A percentile compares a stretch with the other conserved stretches of the same genome.
Conservation (phyloP, 2,113 vertebrate species). For the Protobothrops mucrosquamatus region DNA sequence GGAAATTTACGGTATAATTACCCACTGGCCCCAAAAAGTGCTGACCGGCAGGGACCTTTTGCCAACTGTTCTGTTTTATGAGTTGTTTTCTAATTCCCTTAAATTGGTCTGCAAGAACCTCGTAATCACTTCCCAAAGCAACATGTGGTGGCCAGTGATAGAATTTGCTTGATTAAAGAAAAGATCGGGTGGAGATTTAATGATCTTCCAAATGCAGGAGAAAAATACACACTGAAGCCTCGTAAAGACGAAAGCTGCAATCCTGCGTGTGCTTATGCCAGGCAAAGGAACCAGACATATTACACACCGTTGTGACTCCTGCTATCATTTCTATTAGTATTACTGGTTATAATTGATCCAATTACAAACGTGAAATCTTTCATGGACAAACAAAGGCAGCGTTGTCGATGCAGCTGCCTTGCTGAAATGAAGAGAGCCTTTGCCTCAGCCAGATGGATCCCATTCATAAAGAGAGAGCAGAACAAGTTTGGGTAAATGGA, state of each 20-base stretch:
- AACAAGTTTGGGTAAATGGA: too few relatives aligned
- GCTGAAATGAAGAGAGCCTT: too few relatives aligned
- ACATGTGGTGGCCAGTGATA: background rate
- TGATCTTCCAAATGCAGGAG: background rate
- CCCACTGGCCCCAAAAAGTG: background rate
- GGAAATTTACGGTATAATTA: constrained; percentile 24
- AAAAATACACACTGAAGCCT: background rate
- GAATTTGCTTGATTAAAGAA: background rate
- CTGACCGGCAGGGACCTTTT: constrained; percentile 31
- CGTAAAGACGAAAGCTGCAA: background rate
- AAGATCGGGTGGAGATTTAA: background rate
- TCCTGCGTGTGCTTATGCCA: background rate
- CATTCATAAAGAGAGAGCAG: too few relatives aligned
- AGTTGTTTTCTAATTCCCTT: constrained; percentile 34
- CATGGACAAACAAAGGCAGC: background rate
- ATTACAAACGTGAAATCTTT: background rate
- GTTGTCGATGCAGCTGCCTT: too few relatives aligned
- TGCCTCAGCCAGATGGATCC: too few relatives aligned
- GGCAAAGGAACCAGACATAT: background rate
- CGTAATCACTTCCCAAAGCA: constrained; percentile 22
- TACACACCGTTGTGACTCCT: background rate
- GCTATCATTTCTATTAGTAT: background rate
- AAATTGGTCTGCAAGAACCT: constrained; percentile 32
- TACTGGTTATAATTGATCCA: background rate
- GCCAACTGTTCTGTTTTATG: constrained; percentile 13